Evolutionary conservation across 1,140 invertebrate genomes (phyloP).

Genomic region (Eulimnadia texana): DNA sequence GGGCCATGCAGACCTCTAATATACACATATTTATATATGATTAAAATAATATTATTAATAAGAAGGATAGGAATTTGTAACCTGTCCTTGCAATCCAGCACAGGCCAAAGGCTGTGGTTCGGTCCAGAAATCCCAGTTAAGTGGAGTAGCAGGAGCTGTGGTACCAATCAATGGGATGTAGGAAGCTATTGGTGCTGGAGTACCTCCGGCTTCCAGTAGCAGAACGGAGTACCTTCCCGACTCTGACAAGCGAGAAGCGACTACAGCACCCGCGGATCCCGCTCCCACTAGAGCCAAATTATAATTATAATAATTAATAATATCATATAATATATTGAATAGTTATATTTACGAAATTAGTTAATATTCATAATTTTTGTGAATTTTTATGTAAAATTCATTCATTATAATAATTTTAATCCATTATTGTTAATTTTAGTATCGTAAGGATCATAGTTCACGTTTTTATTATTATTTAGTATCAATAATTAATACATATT

Average conservation of each 20-base stretch:
- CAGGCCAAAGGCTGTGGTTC: conserved; percentile 30
- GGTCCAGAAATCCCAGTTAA: conserved; percentile 45
- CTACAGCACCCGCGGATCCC: conserved; percentile 63
- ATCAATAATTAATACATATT: no score
- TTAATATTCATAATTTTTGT: no score
- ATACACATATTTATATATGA: not conserved
- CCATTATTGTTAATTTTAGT: no score
- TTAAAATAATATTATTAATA: conserved; percentile 34
- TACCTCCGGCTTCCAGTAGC: conserved; percentile 55
- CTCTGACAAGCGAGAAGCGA: conserved; percentile 61
- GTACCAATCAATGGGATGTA: conserved; percentile 48
- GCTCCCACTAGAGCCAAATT: conserved; percentile 73
- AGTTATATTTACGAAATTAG: no score
- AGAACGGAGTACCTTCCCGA: conserved; percentile 61
- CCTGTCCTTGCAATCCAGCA: conserved; percentile 17
- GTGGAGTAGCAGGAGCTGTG: conserved; percentile 55
- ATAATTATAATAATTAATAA: conserved; percentile 29
- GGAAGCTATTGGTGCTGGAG: conserved; percentile 51
- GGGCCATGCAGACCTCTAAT: conserved; percentile 18
- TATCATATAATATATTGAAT: no score
- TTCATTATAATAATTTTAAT: no score
- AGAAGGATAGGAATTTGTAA: conserved; percentile 26
- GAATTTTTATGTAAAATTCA: no score
- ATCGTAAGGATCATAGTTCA: no score
- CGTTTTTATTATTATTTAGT: no score